These are phyloP conservation scores for Polyodon spathula DNA, from an alignment of 2,113 vertebrate species.

Conservation along the genomic window DNA sequence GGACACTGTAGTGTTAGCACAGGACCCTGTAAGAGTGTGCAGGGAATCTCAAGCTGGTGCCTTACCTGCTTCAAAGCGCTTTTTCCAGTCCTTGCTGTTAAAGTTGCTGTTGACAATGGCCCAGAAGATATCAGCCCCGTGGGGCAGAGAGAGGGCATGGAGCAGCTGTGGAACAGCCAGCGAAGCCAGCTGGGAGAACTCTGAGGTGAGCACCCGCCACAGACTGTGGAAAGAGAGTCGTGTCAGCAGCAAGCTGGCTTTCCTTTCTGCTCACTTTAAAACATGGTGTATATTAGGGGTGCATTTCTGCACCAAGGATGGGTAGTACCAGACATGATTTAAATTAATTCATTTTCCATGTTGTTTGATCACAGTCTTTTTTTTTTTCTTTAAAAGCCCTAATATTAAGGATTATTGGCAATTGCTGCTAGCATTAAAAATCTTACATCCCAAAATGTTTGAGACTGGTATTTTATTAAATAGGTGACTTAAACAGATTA, in stretches of 20 bases:
- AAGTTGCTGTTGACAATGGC: constrained; percentile 89
- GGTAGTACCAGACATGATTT: too few species aligned
- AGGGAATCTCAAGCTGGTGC: background rate
- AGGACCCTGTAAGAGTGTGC: constrained; percentile 1
- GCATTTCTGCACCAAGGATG: too few species aligned
- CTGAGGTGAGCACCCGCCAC: constrained; percentile 91
- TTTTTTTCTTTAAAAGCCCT: too few species aligned
- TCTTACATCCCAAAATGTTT: too few species aligned
- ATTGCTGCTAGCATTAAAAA: too few species aligned
- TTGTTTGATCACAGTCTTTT: too few species aligned
- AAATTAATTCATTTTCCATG: too few species aligned
- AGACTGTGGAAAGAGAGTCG: constrained; percentile 52
- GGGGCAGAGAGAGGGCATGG: constrained; percentile 83
- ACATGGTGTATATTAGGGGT: too few species aligned
- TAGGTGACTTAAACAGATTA: too few species aligned
- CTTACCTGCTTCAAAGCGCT: constrained; percentile 94
- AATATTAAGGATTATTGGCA: too few species aligned
- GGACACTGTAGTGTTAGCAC: background rate
- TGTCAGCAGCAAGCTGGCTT: background rate
- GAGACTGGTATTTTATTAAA: too few species aligned
- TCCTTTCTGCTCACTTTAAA: background rate
- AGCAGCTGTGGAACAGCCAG: constrained; percentile 89
- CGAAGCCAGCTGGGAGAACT: constrained; percentile 93
- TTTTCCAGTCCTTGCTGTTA: constrained; percentile 97
- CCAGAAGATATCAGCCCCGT: constrained; percentile 97